Evolutionary conservation across 2,888 invertebrate species (phyloP), one percentile per base, ranked within the genome.

Genomic region (Machimus atricapillus): DNA sequence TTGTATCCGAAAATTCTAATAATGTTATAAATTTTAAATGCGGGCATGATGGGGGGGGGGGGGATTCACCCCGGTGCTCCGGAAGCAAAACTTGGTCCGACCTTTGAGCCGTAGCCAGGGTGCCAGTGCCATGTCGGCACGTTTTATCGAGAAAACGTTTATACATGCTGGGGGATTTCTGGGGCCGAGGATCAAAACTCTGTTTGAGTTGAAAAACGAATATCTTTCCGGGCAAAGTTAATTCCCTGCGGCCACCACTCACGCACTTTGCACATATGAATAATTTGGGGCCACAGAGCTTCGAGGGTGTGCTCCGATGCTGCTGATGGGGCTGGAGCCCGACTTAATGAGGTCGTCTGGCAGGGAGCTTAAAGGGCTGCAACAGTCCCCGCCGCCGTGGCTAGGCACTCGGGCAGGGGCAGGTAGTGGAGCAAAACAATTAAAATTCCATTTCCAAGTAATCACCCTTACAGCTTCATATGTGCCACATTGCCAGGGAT

Each of bases 21-120:
- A 78, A 78, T 40, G 43, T 78, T 46, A 78, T 78, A 78, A 78
- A 78, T 78, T 78, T 78, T 78, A 43, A 78, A 78, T n/a, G n/a
- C n/a, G n/a, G n/a, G n/a, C n/a, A n/a, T n/a, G n/a, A n/a, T 78
- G 78, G 7, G 8, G 27, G 27, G 3, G 12, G 27, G 27, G 19
- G 66, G 66, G 66, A 9, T 66, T 12, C 66, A 27, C 23, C 66
- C 19, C 27, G 66, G 66, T 66, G 66, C 27, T 66, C 66, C 66
- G 66, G 66, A 66, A 66, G 66, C 66, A 27, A 58, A 66, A 66
- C 66, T 66, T 66, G 66, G 66, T 66, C 66, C 66, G 66, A 66
- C 66, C 66, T 66, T 66, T 66, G 27, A 66, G 19, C n/a, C 52
- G 52, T 2, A 52, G n/a, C 52, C 27, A 23, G 66, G 23, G 66